Percentiles rank a stretch among this genome's conserved stretches.
These are phyloP conservation scores for Phyllotreta cruciferae DNA, from an alignment of 2,888 invertebrate genomes.

Conservation along the genomic window DNA sequence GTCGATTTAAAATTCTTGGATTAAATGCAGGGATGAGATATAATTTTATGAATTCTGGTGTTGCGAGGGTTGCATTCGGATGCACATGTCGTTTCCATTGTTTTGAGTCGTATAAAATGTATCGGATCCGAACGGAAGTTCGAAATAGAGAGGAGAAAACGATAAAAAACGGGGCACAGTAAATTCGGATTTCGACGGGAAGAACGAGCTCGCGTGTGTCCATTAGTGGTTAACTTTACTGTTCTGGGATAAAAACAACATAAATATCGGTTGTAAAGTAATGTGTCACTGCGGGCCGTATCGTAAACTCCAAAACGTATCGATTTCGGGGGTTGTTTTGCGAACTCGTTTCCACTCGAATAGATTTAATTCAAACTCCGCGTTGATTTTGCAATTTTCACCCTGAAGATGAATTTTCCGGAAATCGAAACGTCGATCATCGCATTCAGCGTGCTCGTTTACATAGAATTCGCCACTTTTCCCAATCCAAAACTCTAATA, in stretches of 20 bases:
- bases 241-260: constrained; percentile 29
- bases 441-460: too few relatives aligned
- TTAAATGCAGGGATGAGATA: too few relatives aligned
- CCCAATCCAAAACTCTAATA: too few relatives aligned
- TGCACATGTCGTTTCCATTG: background rate
- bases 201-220: constrained; percentile 30
- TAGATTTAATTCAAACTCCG: too few relatives aligned
- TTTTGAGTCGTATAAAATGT: constrained; percentile 13
- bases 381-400: too few relatives aligned
- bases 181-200: constrained; percentile 29
- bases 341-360: too few relatives aligned
- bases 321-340: constrained; percentile 7
- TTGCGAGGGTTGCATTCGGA: too few relatives aligned
- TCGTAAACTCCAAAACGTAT: constrained; percentile 24
- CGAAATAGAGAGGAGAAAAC: constrained; percentile 11
- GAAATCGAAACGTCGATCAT: too few relatives aligned
- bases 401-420: too few relatives aligned
- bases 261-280: constrained; percentile 30
- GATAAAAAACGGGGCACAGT: constrained; percentile 13
- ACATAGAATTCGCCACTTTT: too few relatives aligned
- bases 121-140: constrained; percentile 5
- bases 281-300: constrained; percentile 29
- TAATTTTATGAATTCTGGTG: too few relatives aligned
- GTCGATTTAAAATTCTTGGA: too few relatives aligned
- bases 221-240: constrained; percentile 32